Base-by-base conservation (phyloP, 2,888 invertebrate species). In the Netelia melanura region DNA sequence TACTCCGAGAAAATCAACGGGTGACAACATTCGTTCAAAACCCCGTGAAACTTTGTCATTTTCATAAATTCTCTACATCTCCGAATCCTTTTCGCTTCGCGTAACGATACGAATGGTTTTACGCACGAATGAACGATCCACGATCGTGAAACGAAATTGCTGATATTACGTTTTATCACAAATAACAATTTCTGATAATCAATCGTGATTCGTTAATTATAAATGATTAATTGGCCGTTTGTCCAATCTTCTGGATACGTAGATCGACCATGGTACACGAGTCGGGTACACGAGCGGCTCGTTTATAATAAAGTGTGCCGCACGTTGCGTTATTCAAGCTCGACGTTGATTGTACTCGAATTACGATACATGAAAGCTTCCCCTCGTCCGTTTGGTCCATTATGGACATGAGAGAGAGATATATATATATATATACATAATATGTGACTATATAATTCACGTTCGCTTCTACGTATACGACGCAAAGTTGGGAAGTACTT, bases 361-460 rank as follows among this genome's bases (percentile, higher is more conserved):
- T 76, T 56, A 76, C 76, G 76, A 76, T 76, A 67, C 65, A 76
- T 56, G 65, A 76, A 76, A 76, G 76, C 64, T 23, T 64, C 54
- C 17, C 65, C 38, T 65, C 38, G 65, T 21, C 10, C 14, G 38
- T 65, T 62, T 25, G 52, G 62, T 38, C 25, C 64, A 25, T 17
- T 65, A 48, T 1, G 21, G 38, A 30, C 54, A 52, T 9, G 17
- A 62, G 3, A 54, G 17, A 65, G 56, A 56, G 56, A 30, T 17
- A 48, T 48, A 48, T 21, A 62, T 48, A 74, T 62, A 61, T 48
- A n/a, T 25, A 48, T 38, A 64, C 30, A 48, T 75, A 52, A n/a
- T 17, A 38, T 8, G 14, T 14, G 14, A 10, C 48, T 25, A 62
- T 21, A n/a, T 9, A 64, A 25, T 9, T 3, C 48, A 25, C 48